Evolutionary conservation across 2,888 invertebrate species (phyloP).

Genomic region (Nymphalis c-album): DNA sequence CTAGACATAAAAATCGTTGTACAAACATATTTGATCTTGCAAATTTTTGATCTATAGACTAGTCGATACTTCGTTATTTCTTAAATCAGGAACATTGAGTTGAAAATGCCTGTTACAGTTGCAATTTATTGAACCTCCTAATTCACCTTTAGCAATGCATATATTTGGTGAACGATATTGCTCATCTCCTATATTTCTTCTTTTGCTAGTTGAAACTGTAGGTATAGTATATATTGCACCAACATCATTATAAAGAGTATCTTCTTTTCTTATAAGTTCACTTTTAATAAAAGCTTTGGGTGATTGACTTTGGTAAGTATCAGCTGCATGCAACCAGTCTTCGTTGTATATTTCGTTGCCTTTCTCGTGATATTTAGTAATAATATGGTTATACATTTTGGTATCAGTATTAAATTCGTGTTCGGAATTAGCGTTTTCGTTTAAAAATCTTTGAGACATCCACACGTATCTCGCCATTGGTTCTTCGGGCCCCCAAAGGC

Average conservation of each 20-base stretch:
- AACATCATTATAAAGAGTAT: slow-evolving; percentile 46
- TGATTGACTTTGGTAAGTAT: slow-evolving; percentile 53
- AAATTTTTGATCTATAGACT: slow-evolving; percentile 53
- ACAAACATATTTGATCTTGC: slow-evolving; percentile 25
- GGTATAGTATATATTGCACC: slow-evolving; percentile 55
- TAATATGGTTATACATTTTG: slow-evolving; percentile 59
- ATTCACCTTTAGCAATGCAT: slow-evolving; percentile 66
- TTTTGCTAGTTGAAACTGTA: slow-evolving; percentile 56
- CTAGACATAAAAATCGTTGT: slow-evolving; percentile 53
- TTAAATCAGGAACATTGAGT: slow-evolving; percentile 68
- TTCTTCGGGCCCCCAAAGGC: slow-evolving; percentile 76
- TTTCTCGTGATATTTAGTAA: slow-evolving; percentile 49
- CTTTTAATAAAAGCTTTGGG: slow-evolving; percentile 55
- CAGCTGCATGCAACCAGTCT: slow-evolving; percentile 53
- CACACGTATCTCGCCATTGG: slow-evolving; percentile 73
- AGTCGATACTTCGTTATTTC: slow-evolving; percentile 66
- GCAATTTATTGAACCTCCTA: slow-evolving; percentile 67
- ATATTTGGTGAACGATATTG: slow-evolving; percentile 72
- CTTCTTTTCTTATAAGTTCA: slow-evolving; percentile 47
- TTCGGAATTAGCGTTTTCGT: slow-evolving; percentile 59
- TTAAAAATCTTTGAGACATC: slow-evolving; percentile 71
- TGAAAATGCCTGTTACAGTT: slow-evolving; percentile 75
- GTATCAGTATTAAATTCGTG: slow-evolving; percentile 58
- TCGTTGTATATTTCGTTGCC: slow-evolving; percentile 58
- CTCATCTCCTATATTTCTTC: slow-evolving; percentile 54